These are phyloP conservation scores for Tyrophagus putrescentiae DNA, from an alignment of 1,140 invertebrate genomes.

Conservation along the genomic window DNA sequence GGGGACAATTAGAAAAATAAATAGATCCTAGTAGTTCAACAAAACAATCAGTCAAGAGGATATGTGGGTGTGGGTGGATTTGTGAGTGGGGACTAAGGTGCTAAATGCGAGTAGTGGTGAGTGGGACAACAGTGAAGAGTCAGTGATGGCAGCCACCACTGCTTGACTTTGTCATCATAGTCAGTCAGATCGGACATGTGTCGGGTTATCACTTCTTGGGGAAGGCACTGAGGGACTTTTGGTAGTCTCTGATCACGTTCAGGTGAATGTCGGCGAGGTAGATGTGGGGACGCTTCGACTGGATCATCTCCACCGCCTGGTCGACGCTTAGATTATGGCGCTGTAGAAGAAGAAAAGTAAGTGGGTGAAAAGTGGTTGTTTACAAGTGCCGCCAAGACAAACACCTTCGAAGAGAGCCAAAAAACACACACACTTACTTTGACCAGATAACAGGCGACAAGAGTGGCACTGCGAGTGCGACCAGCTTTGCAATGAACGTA, in stretches of 20 bases:
- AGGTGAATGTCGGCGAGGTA: not conserved
- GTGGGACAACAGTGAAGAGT: no score
- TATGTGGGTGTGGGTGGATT: no score
- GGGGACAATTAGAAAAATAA: no score
- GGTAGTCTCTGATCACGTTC: not conserved
- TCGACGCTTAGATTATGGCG: constrained; percentile 69
- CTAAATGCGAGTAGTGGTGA: no score
- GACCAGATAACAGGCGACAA: constrained; percentile 93
- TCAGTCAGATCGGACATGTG: not conserved
- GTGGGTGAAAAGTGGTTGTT: not conserved
- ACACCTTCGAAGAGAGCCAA: no score
- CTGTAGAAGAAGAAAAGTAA: constrained; percentile 37
- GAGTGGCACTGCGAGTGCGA: constrained; percentile 80
- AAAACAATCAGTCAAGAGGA: no score
- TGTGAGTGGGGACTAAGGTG: no score
- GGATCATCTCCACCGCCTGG: constrained; percentile 67
- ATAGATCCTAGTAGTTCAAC: no score
- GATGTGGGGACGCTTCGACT: constrained; percentile 61
- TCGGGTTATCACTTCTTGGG: not conserved
- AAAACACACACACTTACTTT: constrained; percentile 40
- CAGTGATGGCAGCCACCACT: not conserved
- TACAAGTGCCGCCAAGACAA: no score
- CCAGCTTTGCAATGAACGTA: constrained; percentile 99
- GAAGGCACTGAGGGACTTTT: not conserved
- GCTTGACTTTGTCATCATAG: not conserved